A percentile compares a stretch with the other conserved stretches of the same genome.
phyloP scores from a whole-genome alignment of 2,113 vertebrate species.

The Chloropsis hardwickii region DNA sequence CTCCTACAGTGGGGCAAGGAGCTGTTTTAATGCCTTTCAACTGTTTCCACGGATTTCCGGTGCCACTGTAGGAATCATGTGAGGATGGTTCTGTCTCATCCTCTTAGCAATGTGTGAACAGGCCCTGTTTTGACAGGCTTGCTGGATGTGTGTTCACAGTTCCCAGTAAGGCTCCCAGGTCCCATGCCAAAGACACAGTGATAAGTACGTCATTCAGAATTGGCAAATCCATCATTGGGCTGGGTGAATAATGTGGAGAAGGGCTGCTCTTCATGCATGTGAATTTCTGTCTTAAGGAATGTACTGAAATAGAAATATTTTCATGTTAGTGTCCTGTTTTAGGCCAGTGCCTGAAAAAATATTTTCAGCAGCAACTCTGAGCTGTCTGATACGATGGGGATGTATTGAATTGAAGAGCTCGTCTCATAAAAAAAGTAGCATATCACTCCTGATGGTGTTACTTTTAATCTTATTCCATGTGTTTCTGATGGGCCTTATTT shows the following conservation, averaged over 20 bases:
- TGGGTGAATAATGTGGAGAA: background rate
- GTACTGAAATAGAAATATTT: background rate
- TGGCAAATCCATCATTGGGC: background rate
- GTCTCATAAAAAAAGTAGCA: background rate
- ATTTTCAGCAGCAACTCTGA: background rate
- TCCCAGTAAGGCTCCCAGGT: constrained; percentile 43
- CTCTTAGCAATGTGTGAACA: constrained; percentile 12
- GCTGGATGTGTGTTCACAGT: constrained; percentile 25
- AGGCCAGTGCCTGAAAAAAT: background rate
- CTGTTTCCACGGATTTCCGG: background rate
- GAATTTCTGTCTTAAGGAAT: background rate
- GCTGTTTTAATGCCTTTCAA: background rate
- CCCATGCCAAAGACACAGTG: constrained; percentile 25
- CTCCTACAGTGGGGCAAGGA: background rate
- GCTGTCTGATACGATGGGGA: background rate
- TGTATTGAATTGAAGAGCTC: background rate
- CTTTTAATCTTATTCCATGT: background rate
- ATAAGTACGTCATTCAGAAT: constrained; percentile 30
- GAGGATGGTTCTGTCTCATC: constrained; percentile 35
- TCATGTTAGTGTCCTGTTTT: background rate
- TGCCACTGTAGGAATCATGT: constrained; percentile 20
- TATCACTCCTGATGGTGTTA: background rate
- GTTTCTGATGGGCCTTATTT: background rate
- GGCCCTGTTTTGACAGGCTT: constrained; percentile 50
- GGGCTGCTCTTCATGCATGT: background rate